A percentile compares a stretch with the other conserved stretches of the same genome.
Evolutionary conservation across 2,888 invertebrate species (phyloP).

Genomic region (Sinotaia quadrata): DNA sequence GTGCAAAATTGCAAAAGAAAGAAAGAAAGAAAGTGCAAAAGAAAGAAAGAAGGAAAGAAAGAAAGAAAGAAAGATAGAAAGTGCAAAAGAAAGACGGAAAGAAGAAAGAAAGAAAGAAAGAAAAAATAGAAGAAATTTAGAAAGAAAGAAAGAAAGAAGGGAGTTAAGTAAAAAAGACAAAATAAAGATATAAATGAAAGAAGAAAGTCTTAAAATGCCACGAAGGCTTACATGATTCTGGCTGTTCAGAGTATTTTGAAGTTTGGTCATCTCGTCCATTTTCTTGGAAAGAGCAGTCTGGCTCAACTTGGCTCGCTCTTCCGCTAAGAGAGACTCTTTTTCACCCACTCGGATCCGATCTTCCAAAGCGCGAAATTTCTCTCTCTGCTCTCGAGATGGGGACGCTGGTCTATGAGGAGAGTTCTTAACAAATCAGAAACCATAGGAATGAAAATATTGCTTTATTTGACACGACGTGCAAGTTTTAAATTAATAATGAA

Average conservation of each 20-base stretch:
- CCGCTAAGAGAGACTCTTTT: constrained; percentile 46
- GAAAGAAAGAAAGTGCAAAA: too few species aligned
- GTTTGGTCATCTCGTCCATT: constrained; percentile 62
- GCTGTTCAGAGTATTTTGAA: constrained; percentile 61
- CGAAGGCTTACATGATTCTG: constrained; percentile 59
- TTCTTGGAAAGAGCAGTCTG: constrained; percentile 47
- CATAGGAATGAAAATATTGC: not conserved
- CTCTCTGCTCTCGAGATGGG: constrained; percentile 48
- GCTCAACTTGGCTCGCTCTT: constrained; percentile 37
- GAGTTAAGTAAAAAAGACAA: too few species aligned
- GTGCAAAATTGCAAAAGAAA: too few species aligned
- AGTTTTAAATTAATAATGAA: too few species aligned
- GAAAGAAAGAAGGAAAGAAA: too few species aligned
- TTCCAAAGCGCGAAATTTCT: constrained; percentile 47
- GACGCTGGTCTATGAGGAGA: constrained; percentile 24
- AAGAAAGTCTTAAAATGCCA: not conserved
- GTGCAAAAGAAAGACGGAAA: too few species aligned
- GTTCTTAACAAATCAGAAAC: not conserved
- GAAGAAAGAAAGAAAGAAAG: too few species aligned
- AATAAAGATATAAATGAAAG: too few species aligned
- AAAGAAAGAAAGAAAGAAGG: too few species aligned
- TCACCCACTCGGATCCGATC: constrained; percentile 50
- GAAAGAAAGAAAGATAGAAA: too few species aligned
- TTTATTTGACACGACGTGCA: too few species aligned
- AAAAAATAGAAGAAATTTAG: too few species aligned